Base-by-base conservation (phyloP, 2,797 vertebrate genomes). In the Silurus lanzhouensis region DNA sequence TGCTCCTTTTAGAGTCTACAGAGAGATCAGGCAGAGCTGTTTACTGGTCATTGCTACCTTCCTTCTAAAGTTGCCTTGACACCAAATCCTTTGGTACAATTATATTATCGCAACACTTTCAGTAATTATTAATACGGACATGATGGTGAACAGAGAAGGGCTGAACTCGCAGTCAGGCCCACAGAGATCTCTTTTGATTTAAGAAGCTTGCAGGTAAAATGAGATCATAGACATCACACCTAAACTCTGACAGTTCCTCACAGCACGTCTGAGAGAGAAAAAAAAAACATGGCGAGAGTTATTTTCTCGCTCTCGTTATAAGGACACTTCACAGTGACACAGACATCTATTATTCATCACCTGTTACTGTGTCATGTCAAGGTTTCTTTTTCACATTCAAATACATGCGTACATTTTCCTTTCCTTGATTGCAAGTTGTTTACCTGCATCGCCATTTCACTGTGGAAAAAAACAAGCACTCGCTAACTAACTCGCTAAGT, bases 181-280 rank as follows among this genome's bases (percentile, higher is more conserved):
- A 70, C 58, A 7, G 25, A 58, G 5, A 70, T 48, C 12, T 27
- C 27, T 74, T 83, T 81, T 61, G 81, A 84, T 88, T 70, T 86
- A 19, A 82, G 74, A 13, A 15, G 70, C 66, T 8, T 44, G 19
- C 55, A 70, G 76, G 55, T 85, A 70, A 81, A 87, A 75, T 55
- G 48, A 64, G 25, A 55, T 76, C 67, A 78, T 20, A 31, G 38
- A 38, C 38, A 38, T 38, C 38, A 38, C 38, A 38, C 57, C n/a
- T 4, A 61, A 61, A 67, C 31, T 68, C 38, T 68, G 44, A 78
- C 78, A 82, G 78, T 84, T 68, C 48, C 86, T 84, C 71, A 25
- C 44, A 20, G 25, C 48, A 52, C 25, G 22, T 82, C 44, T 75
- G 60, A 75, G 79, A 66, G 52, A 58, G 48, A 70, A 48, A 52